phyloP scores from a whole-genome alignment of 92 coral and sea anemone genomes.

The Phymanthus crucifer region DNA sequence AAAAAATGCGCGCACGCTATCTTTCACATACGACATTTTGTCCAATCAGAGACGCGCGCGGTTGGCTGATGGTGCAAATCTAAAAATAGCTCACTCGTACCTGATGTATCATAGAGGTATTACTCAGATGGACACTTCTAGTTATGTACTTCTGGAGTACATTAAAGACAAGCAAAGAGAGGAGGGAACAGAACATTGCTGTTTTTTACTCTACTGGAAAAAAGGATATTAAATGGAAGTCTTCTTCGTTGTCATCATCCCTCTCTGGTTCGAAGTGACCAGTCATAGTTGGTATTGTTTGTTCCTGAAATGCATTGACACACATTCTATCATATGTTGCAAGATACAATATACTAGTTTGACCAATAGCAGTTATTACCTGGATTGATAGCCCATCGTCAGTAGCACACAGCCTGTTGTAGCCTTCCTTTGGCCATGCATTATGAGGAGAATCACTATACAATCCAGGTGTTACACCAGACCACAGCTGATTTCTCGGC shows the following conservation, averaged over 20 bases:
- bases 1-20: too few relatives aligned
- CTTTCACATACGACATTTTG: too few relatives aligned
- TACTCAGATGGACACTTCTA: too few relatives aligned
- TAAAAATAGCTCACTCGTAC: too few relatives aligned
- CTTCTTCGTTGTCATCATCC: conserved; percentile 19
- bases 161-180: too few relatives aligned
- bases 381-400: not conserved
- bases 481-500: not conserved
- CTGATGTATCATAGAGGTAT: too few relatives aligned
- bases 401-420: not conserved
- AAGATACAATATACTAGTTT: not conserved
- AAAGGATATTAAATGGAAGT: conserved; percentile 55
- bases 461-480: conserved; percentile 8
- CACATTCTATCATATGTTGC: not conserved
- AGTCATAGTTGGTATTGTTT: conserved; percentile 2
- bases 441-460: conserved; percentile 26
- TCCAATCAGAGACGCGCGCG: too few relatives aligned
- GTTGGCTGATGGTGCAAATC: too few relatives aligned
- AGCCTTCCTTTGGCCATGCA: not conserved
- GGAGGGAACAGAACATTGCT: too few relatives aligned
- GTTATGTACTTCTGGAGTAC: too few relatives aligned
- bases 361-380: conserved; percentile 3
- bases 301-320: not conserved
- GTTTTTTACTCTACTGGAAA: not conserved
- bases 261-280: conserved; percentile 2